Base-by-base conservation (phyloP, 2,797 vertebrate species). In the Salmo trutta region DNA sequence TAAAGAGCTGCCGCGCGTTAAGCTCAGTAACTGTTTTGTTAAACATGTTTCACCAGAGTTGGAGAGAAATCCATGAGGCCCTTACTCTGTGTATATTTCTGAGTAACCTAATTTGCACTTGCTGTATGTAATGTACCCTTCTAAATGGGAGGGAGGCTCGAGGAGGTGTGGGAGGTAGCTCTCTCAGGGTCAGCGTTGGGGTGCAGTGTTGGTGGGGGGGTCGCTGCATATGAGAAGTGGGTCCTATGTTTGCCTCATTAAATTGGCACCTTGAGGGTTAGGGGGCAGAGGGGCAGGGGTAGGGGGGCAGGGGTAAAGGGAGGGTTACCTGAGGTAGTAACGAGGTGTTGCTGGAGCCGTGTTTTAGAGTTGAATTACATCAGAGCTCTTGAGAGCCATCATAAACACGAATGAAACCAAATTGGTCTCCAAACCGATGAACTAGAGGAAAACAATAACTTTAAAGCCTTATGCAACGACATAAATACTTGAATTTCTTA, bases 21-120 rank as follows among this genome's bases (percentile, higher is more conserved):
- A 82, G 88, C 88, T 85, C 85, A 81, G 88, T 90, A 91, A 91
- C 87, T 91, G 91, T 91, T 93, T 91, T 88, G 89, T 91, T 90
- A 91, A 88, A 87, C 85, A 81, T 83, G 86, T 85, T 87, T 81
- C 82, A 81, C 47, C 69, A 85, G 88, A 79, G 71, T 80, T 84
- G 88, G 83, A 85, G 74, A 65, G 76, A 86, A 88, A 86, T 90
- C 88, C 78, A 77, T 64, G 27, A 86, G 87, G 87, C 86, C 80
- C 78, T 83, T 68, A 81, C 88, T 82, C 80, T 81, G 82, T 90
- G 90, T 89, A 86, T 86, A 91, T 90, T 92, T 90, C 86, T 87
- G 88, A 84, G 74, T 92, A 91, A 93, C 91, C 90, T 93, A 92
- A 94, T 94, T 93, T 94, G 88, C 93, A 93, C 93, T 91, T 89